phyloP scores from a whole-genome alignment of 2,113 vertebrate genomes.

The Mastomys coucha region DNA sequence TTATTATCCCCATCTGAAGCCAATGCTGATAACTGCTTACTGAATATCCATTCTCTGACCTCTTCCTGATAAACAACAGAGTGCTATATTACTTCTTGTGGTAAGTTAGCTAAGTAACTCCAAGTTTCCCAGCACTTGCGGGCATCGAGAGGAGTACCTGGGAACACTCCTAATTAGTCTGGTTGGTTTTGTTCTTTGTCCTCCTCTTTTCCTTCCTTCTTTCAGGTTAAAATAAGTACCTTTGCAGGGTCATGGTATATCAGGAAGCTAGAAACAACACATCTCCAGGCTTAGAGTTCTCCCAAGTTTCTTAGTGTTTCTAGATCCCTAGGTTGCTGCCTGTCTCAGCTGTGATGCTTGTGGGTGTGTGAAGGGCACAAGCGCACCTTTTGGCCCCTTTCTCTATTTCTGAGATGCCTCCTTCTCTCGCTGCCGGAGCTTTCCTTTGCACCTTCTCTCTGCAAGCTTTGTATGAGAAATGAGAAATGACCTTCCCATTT shows the following conservation, averaged over 20 bases:
- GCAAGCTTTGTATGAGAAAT: neutral
- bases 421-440: neutral
- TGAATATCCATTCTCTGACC: neutral
- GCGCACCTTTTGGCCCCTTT: neutral
- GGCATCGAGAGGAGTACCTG: neutral
- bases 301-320: conserved; percentile 26
- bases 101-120: conserved; percentile 44
- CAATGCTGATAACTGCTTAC: conserved; percentile 46
- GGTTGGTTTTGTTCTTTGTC: neutral
- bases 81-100: conserved; percentile 46
- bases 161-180: neutral
- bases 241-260: neutral
- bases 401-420: conserved; percentile 7
- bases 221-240: neutral
- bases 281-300: neutral
- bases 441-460: neutral
- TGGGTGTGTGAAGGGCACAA: neutral
- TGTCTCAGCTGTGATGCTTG: neutral
- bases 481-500: conserved; percentile 19
- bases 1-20: conserved; percentile 49
- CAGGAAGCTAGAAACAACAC: neutral
- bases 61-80: conserved; percentile 62
- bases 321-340: neutral
- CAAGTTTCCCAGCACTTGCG: conserved; percentile 33
- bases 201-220: neutral